Percentiles rank a stretch among this genome's conserved stretches.
phyloP scores from a whole-genome alignment of 1,140 invertebrate species.

The Galendromus occidentalis region DNA sequence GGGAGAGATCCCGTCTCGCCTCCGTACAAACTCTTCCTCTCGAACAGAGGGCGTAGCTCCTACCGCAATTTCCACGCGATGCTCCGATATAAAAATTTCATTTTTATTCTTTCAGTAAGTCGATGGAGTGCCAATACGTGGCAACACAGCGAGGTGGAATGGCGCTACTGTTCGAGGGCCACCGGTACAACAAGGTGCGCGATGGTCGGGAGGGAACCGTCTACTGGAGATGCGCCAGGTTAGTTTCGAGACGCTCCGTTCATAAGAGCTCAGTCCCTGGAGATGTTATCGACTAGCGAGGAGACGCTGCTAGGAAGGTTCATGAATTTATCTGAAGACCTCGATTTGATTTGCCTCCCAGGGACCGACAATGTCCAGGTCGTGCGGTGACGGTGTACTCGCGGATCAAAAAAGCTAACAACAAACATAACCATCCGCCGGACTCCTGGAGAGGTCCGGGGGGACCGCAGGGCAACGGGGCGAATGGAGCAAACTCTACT shows the following conservation, averaged over 20 bases:
- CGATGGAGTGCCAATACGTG: slow-evolving; percentile 24
- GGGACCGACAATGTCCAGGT: slow-evolving; percentile 23
- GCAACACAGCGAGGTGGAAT: slow-evolving; percentile 24
- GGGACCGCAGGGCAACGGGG: background rate
- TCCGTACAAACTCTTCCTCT: too few species aligned
- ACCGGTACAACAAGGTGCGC: slow-evolving; percentile 24
- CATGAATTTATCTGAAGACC: background rate
- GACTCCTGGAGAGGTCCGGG: slow-evolving; percentile 20
- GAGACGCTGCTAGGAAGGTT: background rate
- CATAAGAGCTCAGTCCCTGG: background rate
- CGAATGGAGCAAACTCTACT: too few species aligned
- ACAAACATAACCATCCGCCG: slow-evolving; percentile 24
- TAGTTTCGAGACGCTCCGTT: background rate
- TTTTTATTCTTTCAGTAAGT: slow-evolving; percentile 7
- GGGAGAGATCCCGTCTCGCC: too few species aligned
- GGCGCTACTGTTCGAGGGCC: slow-evolving; percentile 23
- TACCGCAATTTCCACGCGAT: too few species aligned
- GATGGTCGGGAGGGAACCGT: slow-evolving; percentile 25
- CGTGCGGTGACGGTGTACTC: slow-evolving; percentile 24
- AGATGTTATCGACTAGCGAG: background rate
- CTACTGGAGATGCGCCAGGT: slow-evolving; percentile 20
- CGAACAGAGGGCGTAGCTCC: too few species aligned
- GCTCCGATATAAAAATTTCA: too few species aligned
- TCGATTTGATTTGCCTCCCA: slow-evolving; percentile 14
- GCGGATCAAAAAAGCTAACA: slow-evolving; percentile 24